Evolutionary conservation across 2,113 vertebrate species (phyloP).

Genomic region (Corynorhinus townsendii): DNA sequence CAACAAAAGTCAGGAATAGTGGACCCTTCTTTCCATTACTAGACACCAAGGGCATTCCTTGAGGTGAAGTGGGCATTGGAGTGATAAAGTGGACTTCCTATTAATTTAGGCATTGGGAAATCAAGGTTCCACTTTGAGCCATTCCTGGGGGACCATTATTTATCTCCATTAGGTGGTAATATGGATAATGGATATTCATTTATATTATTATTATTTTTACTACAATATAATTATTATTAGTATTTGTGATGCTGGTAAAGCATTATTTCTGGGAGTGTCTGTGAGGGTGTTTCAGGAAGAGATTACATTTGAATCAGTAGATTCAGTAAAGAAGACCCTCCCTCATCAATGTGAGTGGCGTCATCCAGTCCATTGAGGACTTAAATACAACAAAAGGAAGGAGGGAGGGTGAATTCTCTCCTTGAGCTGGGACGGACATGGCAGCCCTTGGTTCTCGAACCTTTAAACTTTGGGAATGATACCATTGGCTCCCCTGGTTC

Average conservation of each 20-base stretch:
- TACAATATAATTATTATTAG: neutral
- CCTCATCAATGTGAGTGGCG: neutral
- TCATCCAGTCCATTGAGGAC: no score
- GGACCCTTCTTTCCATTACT: neutral
- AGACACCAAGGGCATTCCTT: neutral
- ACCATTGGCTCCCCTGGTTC: neutral
- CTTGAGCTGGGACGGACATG: neutral
- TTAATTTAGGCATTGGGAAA: neutral
- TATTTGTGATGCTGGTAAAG: neutral
- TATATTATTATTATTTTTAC: neutral
- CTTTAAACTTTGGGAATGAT: neutral
- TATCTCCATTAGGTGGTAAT: neutral
- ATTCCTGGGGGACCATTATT: neutral
- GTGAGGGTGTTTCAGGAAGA: neutral
- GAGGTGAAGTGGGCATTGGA: neutral
- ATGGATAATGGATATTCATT: neutral
- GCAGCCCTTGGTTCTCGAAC: neutral
- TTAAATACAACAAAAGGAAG: neutral
- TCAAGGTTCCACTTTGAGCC: neutral
- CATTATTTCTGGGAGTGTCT: neutral
- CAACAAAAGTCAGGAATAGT: neutral
- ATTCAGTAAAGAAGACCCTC: neutral
- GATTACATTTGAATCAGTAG: neutral
- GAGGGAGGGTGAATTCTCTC: neutral
- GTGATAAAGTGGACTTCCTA: neutral